phyloP scores from a whole-genome alignment of 2,888 invertebrate genomes.

The Creontiades dilutus region DNA sequence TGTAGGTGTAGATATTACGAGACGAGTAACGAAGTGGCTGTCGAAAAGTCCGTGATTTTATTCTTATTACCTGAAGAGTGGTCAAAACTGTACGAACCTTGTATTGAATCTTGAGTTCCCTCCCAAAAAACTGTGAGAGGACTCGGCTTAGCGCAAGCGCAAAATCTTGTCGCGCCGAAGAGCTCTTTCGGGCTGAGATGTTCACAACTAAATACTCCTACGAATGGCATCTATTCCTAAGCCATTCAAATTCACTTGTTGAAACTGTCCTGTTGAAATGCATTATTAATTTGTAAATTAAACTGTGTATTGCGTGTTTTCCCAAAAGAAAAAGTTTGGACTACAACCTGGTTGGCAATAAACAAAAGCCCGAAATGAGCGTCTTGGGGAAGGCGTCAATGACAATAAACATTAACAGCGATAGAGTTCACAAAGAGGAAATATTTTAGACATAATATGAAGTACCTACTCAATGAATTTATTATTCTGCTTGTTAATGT shows the following conservation, averaged over 20 bases:
- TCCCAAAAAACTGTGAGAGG: not conserved
- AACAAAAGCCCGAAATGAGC: not conserved
- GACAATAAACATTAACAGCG: not conserved
- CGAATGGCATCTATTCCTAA: not conserved
- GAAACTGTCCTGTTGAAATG: slow-evolving; percentile 29
- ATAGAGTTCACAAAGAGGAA: no score
- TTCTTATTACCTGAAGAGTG: not conserved
- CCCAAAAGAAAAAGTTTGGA: not conserved
- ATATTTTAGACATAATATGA: no score
- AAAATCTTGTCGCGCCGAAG: not conserved
- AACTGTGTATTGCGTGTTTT: not conserved
- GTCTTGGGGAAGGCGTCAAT: not conserved
- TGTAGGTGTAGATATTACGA: no score
- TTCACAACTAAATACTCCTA: no score
- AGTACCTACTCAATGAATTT: no score
- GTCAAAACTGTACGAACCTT: not conserved
- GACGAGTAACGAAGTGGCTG: no score
- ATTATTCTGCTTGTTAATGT: no score
- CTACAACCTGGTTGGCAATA: not conserved
- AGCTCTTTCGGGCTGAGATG: not conserved
- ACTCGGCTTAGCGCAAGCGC: not conserved
- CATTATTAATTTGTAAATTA: not conserved
- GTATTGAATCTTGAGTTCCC: not conserved
- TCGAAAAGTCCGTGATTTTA: no score
- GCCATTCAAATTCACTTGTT: not conserved